Evolutionary conservation across 2,113 vertebrate genomes (phyloP).

Genomic region (Bos taurus): ARS-UCD2.0 NC_037342.1:61336001-61336500

Average conservation of each 20-base stretch:
- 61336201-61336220: background rate
- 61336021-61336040: background rate
- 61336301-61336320: background rate
- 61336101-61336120: background rate
- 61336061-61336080: background rate
- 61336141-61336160: background rate
- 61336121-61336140: background rate
- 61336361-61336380: background rate
- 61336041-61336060: background rate
- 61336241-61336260: background rate
- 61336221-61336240: background rate
- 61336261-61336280: background rate
- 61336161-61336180: background rate
- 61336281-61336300: background rate
- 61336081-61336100: background rate
- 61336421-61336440: background rate
- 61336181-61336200: background rate
- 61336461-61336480: background rate
- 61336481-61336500: background rate
- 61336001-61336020: background rate
- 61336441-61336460: background rate
- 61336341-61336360: background rate
- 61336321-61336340: conserved; percentile 10
- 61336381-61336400: background rate
- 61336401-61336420: background rate